phyloP scores from a whole-genome alignment of 2,113 vertebrate genomes.

The Sapayoa aenigma region DNA sequence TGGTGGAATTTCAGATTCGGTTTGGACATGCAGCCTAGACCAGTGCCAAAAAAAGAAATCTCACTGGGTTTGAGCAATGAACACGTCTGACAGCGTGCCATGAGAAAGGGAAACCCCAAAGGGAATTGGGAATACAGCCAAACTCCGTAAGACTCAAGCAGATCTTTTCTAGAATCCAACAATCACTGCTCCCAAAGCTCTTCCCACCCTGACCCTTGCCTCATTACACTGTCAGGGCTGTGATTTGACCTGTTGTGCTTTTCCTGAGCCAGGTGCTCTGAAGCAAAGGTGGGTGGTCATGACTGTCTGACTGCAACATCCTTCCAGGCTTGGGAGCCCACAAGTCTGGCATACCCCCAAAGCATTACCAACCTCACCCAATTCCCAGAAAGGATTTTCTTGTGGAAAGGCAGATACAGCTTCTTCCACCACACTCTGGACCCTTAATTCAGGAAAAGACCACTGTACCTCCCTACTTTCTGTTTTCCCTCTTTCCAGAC shows the following conservation, averaged over 20 bases:
- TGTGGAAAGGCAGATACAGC: neutral
- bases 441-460: neutral
- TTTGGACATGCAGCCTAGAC: constrained; percentile 10
- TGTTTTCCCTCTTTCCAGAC: neutral
- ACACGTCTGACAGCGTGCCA: neutral
- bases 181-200: neutral
- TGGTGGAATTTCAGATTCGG: neutral
- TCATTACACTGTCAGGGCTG: neutral
- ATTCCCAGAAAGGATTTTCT: neutral
- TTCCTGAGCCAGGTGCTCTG: neutral
- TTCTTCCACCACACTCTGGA: neutral
- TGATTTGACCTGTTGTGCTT: neutral
- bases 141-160: neutral
- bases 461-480: neutral
- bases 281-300: neutral
- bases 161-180: neutral
- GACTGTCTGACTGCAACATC: neutral
- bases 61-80: neutral
- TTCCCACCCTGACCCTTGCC: neutral
- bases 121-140: neutral
- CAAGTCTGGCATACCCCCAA: neutral
- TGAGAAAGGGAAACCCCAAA: neutral
- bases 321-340: neutral
- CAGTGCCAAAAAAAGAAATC: neutral
- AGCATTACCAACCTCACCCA: neutral